Evolutionary conservation across 2,113 vertebrate species (phyloP).

Genomic region (Solea solea): DNA sequence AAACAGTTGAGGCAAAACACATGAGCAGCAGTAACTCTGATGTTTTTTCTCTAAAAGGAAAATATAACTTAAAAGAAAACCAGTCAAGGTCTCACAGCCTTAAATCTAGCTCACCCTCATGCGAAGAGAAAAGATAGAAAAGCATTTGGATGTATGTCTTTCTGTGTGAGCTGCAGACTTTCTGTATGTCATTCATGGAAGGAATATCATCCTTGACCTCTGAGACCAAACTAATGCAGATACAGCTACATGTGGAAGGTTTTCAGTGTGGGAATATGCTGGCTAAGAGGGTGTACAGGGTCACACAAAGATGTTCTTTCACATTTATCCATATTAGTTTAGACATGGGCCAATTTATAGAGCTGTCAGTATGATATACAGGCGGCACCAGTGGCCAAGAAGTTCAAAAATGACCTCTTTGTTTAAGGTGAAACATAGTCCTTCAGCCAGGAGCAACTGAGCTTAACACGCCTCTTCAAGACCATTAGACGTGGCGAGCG

Average conservation of each 20-base stretch:
- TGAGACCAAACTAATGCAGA: slow-evolving; percentile 43
- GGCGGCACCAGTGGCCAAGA: slow-evolving; percentile 41
- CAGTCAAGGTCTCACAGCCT: background rate
- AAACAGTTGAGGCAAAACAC: slow-evolving; percentile 5
- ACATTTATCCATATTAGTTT: slow-evolving; percentile 67
- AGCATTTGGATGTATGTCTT: slow-evolving; percentile 12
- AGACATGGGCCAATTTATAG: slow-evolving; percentile 48
- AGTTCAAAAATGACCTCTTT: slow-evolving; percentile 51
- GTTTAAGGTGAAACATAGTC: slow-evolving; percentile 39
- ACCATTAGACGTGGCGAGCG: slow-evolving; percentile 45
- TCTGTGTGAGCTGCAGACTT: background rate
- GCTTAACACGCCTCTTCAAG: slow-evolving; percentile 30
- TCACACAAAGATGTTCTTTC: slow-evolving; percentile 34
- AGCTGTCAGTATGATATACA: slow-evolving; percentile 68
- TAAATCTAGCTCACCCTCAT: slow-evolving; percentile 9
- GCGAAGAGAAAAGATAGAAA: slow-evolving; percentile 7
- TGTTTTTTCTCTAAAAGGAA: slow-evolving; percentile 15
- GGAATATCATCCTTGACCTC: slow-evolving; percentile 26
- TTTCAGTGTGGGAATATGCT: slow-evolving; percentile 44
- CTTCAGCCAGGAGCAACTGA: slow-evolving; percentile 25
- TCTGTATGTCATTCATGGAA: slow-evolving; percentile 11
- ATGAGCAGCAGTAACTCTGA: slow-evolving; percentile 3
- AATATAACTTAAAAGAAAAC: background rate
- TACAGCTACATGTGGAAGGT: slow-evolving; percentile 35
- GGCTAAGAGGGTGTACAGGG: slow-evolving; percentile 44